phyloP scores from a whole-genome alignment of 1,140 invertebrate genomes.

The Cepaea nemoralis region DNA sequence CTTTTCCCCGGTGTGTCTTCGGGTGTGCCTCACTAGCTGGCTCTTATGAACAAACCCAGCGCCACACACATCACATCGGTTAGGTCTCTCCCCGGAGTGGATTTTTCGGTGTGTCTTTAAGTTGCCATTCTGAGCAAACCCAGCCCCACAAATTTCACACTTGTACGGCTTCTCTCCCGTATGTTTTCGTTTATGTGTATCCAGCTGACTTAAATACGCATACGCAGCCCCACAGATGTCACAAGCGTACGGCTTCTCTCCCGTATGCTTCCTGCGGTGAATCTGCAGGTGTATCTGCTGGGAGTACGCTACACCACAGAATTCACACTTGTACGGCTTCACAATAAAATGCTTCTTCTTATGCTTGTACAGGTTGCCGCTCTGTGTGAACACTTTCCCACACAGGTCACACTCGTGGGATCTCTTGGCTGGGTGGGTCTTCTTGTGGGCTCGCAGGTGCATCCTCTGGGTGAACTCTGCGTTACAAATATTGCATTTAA shows the following conservation, averaged over 20 bases:
- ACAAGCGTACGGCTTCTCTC: slow-evolving; percentile 77
- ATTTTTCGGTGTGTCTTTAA: background rate
- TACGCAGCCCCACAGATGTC: slow-evolving; percentile 91
- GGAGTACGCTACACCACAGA: slow-evolving; percentile 48
- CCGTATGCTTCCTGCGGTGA: slow-evolving; percentile 91
- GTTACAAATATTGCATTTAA: slow-evolving; percentile 17
- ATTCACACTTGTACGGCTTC: slow-evolving; percentile 46
- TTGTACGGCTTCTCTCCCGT: slow-evolving; percentile 40
- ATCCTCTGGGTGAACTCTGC: slow-evolving; percentile 81
- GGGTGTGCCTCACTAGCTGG: too few relatives aligned
- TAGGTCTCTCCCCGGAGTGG: background rate
- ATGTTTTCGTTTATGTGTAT: slow-evolving; percentile 37
- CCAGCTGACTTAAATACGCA: slow-evolving; percentile 8
- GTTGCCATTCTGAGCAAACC: background rate
- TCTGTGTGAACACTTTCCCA: slow-evolving; percentile 70
- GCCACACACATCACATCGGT: background rate
- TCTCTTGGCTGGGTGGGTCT: slow-evolving; percentile 83
- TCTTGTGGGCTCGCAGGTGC: slow-evolving; percentile 82
- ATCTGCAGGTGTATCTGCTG: slow-evolving; percentile 75
- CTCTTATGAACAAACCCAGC: background rate
- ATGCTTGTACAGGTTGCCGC: slow-evolving; percentile 12
- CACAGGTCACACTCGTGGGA: slow-evolving; percentile 90
- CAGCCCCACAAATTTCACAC: slow-evolving; percentile 20
- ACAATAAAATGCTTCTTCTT: slow-evolving; percentile 23
- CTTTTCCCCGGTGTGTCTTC: background rate